Conservation (phyloP, 1,140 invertebrate genomes). For the Zophobas atratus region DNA sequence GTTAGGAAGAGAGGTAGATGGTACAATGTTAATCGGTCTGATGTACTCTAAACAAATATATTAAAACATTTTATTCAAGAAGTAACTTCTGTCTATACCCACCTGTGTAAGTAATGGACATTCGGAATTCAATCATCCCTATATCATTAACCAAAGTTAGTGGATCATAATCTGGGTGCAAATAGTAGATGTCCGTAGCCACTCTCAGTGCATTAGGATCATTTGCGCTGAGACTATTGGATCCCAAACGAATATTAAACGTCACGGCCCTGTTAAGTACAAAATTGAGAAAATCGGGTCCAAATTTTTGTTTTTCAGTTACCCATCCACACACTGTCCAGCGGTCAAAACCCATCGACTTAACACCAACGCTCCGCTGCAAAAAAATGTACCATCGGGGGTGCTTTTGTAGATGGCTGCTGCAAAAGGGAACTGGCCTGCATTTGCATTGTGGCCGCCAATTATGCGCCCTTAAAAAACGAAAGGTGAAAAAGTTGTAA, state of each 20-base stretch:
- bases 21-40: too few relatives aligned
- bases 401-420: slow-evolving; percentile 5
- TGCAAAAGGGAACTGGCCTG: neutral
- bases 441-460: neutral
- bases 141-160: slow-evolving; percentile 17
- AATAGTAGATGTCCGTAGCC: neutral
- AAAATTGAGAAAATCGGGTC: neutral
- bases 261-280: neutral
- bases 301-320: neutral
- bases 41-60: too few relatives aligned
- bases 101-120: neutral
- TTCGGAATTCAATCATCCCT: neutral
- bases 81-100: too few relatives aligned
- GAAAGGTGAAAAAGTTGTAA: too few relatives aligned
- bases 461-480: neutral
- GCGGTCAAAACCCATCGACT: neutral
- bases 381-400: neutral
- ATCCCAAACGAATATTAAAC: slow-evolving; percentile 9
- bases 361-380: neutral
- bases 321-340: neutral
- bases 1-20: too few relatives aligned
- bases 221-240: neutral
- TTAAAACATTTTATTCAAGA: too few relatives aligned
- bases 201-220: slow-evolving; percentile 2
- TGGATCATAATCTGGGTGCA: slow-evolving; percentile 11